Conservation (phyloP, 1,140 invertebrate species). For the Heliconius eleuchia region DNA sequence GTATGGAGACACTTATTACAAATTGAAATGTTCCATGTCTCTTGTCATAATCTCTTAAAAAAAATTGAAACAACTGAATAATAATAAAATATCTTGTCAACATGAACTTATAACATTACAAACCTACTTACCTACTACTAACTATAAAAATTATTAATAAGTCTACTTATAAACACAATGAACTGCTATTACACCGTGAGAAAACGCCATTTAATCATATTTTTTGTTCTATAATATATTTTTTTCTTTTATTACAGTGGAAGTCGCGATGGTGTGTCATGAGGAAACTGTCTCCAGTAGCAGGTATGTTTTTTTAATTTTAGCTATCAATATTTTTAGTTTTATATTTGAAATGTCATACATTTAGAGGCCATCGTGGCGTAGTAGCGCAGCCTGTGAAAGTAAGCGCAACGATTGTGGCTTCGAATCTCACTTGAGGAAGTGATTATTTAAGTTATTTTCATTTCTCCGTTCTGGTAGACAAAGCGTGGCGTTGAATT, state of each 20-base stretch:
- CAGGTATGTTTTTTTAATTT: slow-evolving; percentile 83
- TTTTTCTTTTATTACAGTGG: slow-evolving; percentile 84
- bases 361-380: no score
- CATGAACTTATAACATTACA: neutral
- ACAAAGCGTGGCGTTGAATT: no score
- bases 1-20: no score
- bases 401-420: no score
- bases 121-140: neutral
- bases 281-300: slow-evolving; percentile 90
- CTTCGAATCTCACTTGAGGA: no score
- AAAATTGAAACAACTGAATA: no score
- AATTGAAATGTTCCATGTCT: no score
- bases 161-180: neutral
- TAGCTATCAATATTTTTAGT: no score
- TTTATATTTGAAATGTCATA: no score
- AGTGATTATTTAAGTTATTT: neutral
- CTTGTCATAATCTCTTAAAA: no score
- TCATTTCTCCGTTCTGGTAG: neutral
- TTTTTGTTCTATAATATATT: neutral
- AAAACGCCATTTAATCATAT: slow-evolving; percentile 2
- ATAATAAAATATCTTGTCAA: neutral
- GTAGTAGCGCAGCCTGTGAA: no score
- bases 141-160: neutral
- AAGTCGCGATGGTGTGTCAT: slow-evolving; percentile 91
- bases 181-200: neutral